Evolutionary conservation across 2,888 invertebrate species (phyloP), one percentile per base, ranked within the genome.

Genomic region (Zele albiditarsus): DNA sequence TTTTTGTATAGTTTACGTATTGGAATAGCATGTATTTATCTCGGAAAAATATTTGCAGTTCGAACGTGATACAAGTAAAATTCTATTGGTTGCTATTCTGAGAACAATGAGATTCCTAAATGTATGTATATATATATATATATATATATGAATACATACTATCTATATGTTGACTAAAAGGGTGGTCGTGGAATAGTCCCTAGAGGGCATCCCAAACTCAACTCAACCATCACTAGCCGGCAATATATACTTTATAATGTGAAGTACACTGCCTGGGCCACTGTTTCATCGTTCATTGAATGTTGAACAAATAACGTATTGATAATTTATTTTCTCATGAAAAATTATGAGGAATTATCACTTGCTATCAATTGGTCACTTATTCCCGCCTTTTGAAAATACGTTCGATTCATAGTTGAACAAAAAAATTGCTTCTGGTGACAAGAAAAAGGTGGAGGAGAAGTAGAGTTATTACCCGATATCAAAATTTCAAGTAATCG

Each of bases 401-500:
- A 38, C 38, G 8, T 1, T 38, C 38, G 3, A 2, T 12, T 12
- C 31, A 8, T 31, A 31, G 38, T 38, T 38, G 12, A 8, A 38
- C 2, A 38, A 8, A 6, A 38, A 38, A 38, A 38, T 12, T 38
- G 12, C 38, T 8, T 38, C 1, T 1, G 12, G 8, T 20, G 38
- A 65, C 20, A 31, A 46, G 53, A 31, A 46, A 46, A 16, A 16
- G 49, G 8, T 25, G 67, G 49, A 27, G 25, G 10, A 27, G 60
- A 16, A 20, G 23, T 20, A 42, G 31, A 57, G 69, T 57, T 69
- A 69, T 69, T 69, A 69, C 58, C 57, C 16, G 27, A 38, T 20
- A 53, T 53, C 69, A 69, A 57, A 65, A 70, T 74, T 74, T 74
- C 74, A 70, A 74, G 70, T 74, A 74, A 74, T 74, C 63, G 62